Conservation (phyloP, 2,113 vertebrate genomes). For the Bubo bubo region DNA sequence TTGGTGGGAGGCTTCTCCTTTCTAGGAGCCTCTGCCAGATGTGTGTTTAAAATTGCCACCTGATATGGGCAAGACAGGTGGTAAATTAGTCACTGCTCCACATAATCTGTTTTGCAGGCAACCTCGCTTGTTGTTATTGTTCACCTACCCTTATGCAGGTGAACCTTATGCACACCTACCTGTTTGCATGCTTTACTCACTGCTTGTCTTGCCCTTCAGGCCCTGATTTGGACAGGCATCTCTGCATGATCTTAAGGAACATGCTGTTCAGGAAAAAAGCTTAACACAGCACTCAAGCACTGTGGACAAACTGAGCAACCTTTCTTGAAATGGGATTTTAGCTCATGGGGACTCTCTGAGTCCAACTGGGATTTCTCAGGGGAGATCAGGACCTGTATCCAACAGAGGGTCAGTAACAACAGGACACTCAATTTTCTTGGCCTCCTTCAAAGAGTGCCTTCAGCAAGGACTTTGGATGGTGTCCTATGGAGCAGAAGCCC, state of each 20-base stretch:
- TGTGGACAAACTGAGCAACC: neutral
- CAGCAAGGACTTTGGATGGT: neutral
- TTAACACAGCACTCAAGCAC: neutral
- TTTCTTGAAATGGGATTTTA: neutral
- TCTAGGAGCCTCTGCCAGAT: neutral
- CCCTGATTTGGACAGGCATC: neutral
- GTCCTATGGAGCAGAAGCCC: neutral
- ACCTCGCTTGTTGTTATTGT: neutral
- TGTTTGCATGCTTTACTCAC: neutral
- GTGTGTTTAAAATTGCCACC: neutral
- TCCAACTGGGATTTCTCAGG: neutral
- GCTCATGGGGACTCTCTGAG: neutral
- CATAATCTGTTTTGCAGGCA: neutral
- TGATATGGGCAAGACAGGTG: neutral
- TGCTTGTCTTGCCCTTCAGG: neutral
- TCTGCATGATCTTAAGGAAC: neutral
- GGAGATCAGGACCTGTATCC: neutral
- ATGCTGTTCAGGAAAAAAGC: neutral
- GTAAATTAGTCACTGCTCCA: neutral
- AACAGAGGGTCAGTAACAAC: neutral
- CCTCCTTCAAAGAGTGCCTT: neutral
- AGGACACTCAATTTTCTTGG: neutral
- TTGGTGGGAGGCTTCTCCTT: neutral
- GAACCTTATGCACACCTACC: neutral
- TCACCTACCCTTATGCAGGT: neutral